Base-by-base conservation (phyloP, 2,888 invertebrate genomes). In the Autographa pulchrina region DNA sequence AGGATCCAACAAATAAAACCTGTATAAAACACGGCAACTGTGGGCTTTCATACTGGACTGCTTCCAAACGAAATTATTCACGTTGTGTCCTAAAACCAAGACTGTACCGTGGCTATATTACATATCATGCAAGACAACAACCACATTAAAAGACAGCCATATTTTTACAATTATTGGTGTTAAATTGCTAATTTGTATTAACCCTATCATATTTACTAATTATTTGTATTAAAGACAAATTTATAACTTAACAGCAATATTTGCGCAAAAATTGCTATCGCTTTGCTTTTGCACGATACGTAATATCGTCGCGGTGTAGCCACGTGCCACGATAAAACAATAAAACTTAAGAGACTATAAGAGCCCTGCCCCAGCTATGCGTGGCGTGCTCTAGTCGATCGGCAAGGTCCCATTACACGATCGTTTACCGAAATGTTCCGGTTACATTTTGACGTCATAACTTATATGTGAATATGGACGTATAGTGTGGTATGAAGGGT, bases 271-370 rank as follows among this genome's bases (percentile, higher is more conserved):
- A 11, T 38, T 38, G 38, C 11, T 11, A 0, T 11, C 38, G 11
- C 38, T 38, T 38, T 11, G 38, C 11, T 38, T 9, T 11, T 38
- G 38, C 11, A 38, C 7, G 38, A 38, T 38, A 38, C 11, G 38
- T 38, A 11, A 38, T 38, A 38, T 11, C 38, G 0, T 11, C 38
- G 38, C n/a, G 73, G 70, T 35, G 60, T 62, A 56, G 25, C 73
- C 79, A 76, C 74, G 70, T 72, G 74, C 65, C 68, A 66, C 70
- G 59, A 71, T 68, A 60, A 66, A 64, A 32, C 68, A 74, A 68
- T 78, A 75, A 80, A 80, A 77, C 52, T 58, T 72, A 69, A 71
- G 70, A 71, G 68, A 72, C 72, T 54, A 72, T 69, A 38, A 71
- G 68, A 60, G 41, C 35, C 62, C 63, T 66, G 54, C n/a, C n/a